Evolutionary conservation across 2,888 invertebrate species (phyloP), one percentile per base, ranked within the genome.

Genomic region (Caenorhabditis imperialis): DNA sequence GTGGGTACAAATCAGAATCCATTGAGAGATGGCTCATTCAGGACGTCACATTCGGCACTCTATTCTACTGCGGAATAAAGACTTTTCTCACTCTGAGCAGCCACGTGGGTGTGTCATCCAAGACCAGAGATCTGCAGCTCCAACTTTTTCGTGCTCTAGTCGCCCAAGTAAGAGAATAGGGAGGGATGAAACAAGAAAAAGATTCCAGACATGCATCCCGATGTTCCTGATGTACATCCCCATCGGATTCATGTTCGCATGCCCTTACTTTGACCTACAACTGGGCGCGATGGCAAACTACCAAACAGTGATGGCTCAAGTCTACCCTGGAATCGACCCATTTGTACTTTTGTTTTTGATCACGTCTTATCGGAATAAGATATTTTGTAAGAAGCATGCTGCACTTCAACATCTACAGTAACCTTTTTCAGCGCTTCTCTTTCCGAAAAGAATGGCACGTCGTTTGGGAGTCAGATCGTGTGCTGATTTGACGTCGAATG

Each of bases 161-260:
- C 2, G 61, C 50, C 0, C 61, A 61, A 35, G 61, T 61, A 33
- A n/a, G n/a, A n/a, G n/a, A n/a, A n/a, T n/a, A n/a, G n/a, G n/a
- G n/a, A n/a, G n/a, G n/a, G n/a, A n/a, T n/a, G n/a, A n/a, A n/a
- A n/a, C n/a, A n/a, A n/a, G n/a, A n/a, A n/a, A n/a, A n/a, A n/a
- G n/a, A n/a, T 51, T 65, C 6, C 55, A 67, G 57, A 67, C 67
- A 1, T 25, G 23, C 25, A 42, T 67, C 22, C 55, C 70, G 10
- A 61, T 70, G 60, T 8, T 61, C 16, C 42, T 70, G 25, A 61
- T 70, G 70, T 70, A 70, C 35, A 22, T 61, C 4, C 70, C 70
- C 2, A 42, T 60, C 4, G 54, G 47, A 14, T 61, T 70, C 38
- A 30, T 70, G 33, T 61, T 55, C 12, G 3, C 55, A 12, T 70